A percentile compares a stretch with the other conserved stretches of the same genome.
Evolutionary conservation across 2,888 invertebrate species (phyloP).

Genomic region (Vannuccia rotundouncinata): DNA sequence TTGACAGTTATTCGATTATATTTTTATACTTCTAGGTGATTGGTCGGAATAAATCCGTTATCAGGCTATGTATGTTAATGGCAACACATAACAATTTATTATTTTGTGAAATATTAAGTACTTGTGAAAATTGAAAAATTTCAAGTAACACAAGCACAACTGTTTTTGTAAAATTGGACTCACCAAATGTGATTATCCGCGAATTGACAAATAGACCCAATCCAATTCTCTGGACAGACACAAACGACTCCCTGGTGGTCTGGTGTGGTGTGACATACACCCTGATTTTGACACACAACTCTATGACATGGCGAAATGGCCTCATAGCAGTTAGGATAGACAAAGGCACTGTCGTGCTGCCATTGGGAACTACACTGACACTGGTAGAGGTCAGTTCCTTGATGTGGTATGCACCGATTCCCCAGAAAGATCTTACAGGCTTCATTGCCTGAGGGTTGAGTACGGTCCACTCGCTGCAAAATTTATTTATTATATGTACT

Average conservation of each 20-base stretch:
- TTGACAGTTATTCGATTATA: too few relatives aligned
- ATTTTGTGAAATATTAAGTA: too few relatives aligned
- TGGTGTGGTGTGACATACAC: background rate
- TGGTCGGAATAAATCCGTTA: too few relatives aligned
- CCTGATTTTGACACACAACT: conserved; percentile 25
- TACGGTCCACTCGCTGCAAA: background rate
- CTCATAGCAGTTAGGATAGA: conserved; percentile 22
- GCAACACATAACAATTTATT: too few relatives aligned
- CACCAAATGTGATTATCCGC: background rate
- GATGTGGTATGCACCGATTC: conserved; percentile 20
- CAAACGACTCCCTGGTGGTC: background rate
- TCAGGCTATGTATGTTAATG: too few relatives aligned
- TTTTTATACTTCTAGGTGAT: too few relatives aligned
- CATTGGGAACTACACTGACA: conserved; percentile 6
- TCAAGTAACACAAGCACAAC: too few relatives aligned
- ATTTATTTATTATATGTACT: too few relatives aligned
- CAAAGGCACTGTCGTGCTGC: conserved; percentile 18
- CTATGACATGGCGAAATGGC: conserved; percentile 4
- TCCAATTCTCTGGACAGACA: background rate
- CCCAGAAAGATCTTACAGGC: conserved; percentile 25
- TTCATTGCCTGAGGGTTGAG: conserved; percentile 12
- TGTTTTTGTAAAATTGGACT: too few relatives aligned
- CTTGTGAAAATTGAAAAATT: too few relatives aligned
- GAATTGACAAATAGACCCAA: background rate
- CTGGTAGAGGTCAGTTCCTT: conserved; percentile 2